These are phyloP conservation scores for Isurus oxyrinchus DNA, from an alignment of 2,113 vertebrate genomes.

Conservation along the genomic window DNA sequence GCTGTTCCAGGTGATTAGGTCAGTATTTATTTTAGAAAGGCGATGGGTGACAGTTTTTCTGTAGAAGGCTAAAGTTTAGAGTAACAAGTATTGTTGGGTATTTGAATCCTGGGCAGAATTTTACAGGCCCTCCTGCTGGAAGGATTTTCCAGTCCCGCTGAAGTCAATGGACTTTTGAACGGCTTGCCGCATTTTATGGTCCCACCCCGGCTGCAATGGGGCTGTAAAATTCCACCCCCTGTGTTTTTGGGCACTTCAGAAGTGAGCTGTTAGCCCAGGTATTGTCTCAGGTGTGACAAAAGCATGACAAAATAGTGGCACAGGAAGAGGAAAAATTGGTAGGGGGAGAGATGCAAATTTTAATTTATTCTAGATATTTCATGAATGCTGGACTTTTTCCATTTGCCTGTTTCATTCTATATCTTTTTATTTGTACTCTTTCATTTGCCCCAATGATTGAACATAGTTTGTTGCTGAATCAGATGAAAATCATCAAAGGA, in stretches of 20 bases:
- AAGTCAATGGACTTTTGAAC: too few relatives aligned
- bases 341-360: not conserved
- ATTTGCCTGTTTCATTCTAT: not conserved
- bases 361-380: not conserved
- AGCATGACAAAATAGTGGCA: not conserved
- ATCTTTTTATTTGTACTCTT: constrained; percentile 11
- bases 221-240: too few relatives aligned
- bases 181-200: too few relatives aligned
- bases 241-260: not conserved
- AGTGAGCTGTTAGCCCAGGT: not conserved
- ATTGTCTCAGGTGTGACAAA: not conserved
- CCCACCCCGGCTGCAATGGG: too few relatives aligned
- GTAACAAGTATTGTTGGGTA: not conserved
- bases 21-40: not conserved
- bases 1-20: not conserved
- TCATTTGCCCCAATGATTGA: not conserved
- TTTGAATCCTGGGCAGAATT: not conserved
- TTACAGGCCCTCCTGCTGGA: too few relatives aligned
- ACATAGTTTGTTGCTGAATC: not conserved
- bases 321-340: not conserved
- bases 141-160: too few relatives aligned
- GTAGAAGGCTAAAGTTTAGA: not conserved
- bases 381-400: not conserved
- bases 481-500: not conserved
- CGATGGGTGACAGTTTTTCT: not conserved